These are phyloP conservation scores for Cranoglanis bouderius DNA, from an alignment of 2,113 vertebrate species.

Conservation along the genomic window DNA sequence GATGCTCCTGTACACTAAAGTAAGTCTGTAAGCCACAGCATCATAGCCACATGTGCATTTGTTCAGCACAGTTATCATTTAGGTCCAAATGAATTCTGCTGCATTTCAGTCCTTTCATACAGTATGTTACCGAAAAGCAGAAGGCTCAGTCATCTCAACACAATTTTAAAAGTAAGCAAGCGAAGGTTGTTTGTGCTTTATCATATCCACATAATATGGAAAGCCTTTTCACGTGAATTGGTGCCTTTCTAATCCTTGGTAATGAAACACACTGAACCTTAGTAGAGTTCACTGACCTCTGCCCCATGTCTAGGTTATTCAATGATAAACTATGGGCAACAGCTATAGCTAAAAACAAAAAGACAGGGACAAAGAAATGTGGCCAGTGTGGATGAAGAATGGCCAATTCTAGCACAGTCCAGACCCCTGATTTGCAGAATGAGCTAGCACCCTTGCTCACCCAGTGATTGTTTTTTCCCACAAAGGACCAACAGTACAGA, in stretches of 20 bases:
- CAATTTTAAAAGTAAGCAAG: neutral
- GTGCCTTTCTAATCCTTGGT: neutral
- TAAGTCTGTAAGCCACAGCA: constrained; percentile 50
- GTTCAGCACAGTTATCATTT: neutral
- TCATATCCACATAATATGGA: neutral
- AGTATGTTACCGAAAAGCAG: neutral
- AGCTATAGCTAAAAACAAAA: constrained; percentile 10
- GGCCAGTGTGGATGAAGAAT: constrained; percentile 6
- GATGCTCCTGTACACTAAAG: constrained; percentile 1
- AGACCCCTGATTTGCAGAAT: constrained; percentile 45
- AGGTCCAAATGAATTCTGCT: constrained; percentile 46
- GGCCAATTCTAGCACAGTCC: constrained; percentile 75
- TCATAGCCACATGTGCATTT: constrained; percentile 42
- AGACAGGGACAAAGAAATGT: constrained; percentile 44
- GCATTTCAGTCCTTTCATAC: constrained; percentile 19
- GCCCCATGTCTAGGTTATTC: neutral
- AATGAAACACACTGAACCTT: constrained; percentile 19
- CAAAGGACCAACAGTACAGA: constrained; percentile 64
- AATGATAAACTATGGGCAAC: constrained; percentile 18
- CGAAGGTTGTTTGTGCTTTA: neutral
- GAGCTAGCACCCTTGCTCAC: constrained; percentile 55
- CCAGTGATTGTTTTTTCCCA: constrained; percentile 69
- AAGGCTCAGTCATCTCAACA: constrained; percentile 8
- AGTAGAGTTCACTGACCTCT: constrained; percentile 39
- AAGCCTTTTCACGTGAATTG: neutral